Conservation (phyloP, 2,797 vertebrate species). For the Eleutherodactylus coqui region DNA sequence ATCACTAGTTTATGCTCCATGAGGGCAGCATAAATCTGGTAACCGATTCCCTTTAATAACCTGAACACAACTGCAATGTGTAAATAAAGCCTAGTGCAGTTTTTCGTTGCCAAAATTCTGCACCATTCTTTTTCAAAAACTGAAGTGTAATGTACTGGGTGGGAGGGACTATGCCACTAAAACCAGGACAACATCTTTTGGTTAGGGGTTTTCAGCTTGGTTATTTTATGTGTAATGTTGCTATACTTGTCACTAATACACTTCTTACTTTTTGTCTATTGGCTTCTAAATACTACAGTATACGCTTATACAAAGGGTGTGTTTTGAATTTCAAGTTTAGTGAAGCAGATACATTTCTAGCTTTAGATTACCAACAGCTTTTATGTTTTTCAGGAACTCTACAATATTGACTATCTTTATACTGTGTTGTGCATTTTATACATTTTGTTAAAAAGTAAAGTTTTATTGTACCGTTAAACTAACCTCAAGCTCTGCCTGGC, state of each 20-base stretch:
- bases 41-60: no score
- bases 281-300: not conserved
- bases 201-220: not conserved
- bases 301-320: not conserved
- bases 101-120: not conserved
- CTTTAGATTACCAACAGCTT: not conserved
- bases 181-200: not conserved
- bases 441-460: conserved; percentile 22
- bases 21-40: no score
- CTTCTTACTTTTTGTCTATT: not conserved
- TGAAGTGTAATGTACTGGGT: not conserved
- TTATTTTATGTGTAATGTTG: not conserved
- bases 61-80: not conserved
- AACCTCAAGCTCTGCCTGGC: not conserved
- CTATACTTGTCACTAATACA: not conserved
- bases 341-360: not conserved
- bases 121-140: not conserved
- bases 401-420: not conserved
- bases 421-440: conserved; percentile 11
- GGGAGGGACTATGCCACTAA: not conserved
- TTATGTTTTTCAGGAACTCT: not conserved
- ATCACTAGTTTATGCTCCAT: no score
- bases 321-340: not conserved
- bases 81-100: not conserved
- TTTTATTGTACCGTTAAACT: conserved; percentile 22